Percentiles rank a stretch among this genome's conserved stretches.
phyloP scores from a whole-genome alignment of 2,113 vertebrate genomes.

The Neodon shergylaensis region DNA sequence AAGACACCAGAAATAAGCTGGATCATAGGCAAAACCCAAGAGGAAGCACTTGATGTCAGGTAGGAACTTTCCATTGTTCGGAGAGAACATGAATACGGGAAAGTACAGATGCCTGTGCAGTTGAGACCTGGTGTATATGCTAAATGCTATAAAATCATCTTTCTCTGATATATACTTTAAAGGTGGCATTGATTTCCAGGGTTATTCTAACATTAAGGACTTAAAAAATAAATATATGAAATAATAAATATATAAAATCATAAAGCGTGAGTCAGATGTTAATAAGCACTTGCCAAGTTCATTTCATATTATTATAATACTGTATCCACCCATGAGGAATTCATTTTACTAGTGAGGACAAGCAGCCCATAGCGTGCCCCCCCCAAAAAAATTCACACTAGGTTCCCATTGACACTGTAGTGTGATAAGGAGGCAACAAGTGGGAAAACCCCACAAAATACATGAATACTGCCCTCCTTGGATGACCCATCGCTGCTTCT shows the following conservation, averaged over 20 bases:
- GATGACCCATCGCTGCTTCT: neutral
- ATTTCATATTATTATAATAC: neutral
- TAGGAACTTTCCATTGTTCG: slow-evolving; percentile 60
- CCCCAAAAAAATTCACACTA: neutral
- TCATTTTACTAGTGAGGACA: slow-evolving; percentile 25
- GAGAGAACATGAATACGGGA: slow-evolving; percentile 40
- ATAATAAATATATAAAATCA: slow-evolving; percentile 65
- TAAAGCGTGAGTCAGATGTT: slow-evolving; percentile 39
- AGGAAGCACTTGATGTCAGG: slow-evolving; percentile 61
- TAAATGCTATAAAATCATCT: slow-evolving; percentile 36
- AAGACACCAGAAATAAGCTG: slow-evolving; percentile 68
- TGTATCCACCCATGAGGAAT: neutral
- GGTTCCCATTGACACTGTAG: neutral
- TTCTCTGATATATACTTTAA: slow-evolving; percentile 56
- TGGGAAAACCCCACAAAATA: neutral
- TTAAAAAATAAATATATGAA: slow-evolving; percentile 37
- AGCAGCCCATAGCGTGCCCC: neutral
- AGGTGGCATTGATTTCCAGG: slow-evolving; percentile 35
- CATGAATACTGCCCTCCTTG: neutral
- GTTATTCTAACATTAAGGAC: slow-evolving; percentile 42
- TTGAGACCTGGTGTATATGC: neutral
- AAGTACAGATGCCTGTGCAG: slow-evolving; percentile 28
- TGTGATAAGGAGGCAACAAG: neutral
- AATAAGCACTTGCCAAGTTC: slow-evolving; percentile 20
- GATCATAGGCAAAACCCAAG: slow-evolving; percentile 54